Evolutionary conservation across 2,797 vertebrate genomes (phyloP).

Genomic region (Spinibarbus caldwelli): DNA sequence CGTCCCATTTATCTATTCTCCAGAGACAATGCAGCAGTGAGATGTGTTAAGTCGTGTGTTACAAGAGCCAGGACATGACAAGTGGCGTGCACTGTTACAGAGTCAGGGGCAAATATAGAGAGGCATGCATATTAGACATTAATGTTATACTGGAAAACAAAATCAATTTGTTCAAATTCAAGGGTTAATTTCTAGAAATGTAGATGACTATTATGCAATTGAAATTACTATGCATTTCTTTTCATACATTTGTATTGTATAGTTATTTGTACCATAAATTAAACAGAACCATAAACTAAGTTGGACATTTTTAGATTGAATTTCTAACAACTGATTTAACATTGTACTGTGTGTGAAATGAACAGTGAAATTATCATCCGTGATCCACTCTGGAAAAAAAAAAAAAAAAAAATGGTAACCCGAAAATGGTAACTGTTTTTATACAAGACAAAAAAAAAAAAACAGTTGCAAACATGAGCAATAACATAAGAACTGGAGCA

Average conservation of each 20-base stretch:
- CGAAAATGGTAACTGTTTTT: background rate
- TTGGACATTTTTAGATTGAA: background rate
- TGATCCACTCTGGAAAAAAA: background rate
- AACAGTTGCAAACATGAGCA: background rate
- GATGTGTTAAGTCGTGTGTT: slow-evolving; percentile 30
- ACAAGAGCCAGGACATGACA: background rate
- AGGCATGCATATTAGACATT: slow-evolving; percentile 8
- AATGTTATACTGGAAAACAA: background rate
- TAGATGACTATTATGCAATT: background rate
- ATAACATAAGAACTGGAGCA: background rate
- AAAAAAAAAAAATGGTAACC: too few relatives aligned
- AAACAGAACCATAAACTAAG: background rate
- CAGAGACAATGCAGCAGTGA: slow-evolving; percentile 15
- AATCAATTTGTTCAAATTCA: background rate
- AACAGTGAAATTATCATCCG: background rate
- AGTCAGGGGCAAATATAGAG: background rate
- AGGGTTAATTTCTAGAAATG: too few relatives aligned
- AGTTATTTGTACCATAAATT: background rate
- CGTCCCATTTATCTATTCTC: slow-evolving; percentile 14
- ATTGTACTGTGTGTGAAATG: background rate
- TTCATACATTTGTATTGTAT: background rate
- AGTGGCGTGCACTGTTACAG: background rate
- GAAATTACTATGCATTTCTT: background rate
- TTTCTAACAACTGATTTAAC: background rate
- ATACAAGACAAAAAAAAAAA: background rate